Conservation (phyloP, 2,113 vertebrate genomes). For the Aythya baeri region DNA sequence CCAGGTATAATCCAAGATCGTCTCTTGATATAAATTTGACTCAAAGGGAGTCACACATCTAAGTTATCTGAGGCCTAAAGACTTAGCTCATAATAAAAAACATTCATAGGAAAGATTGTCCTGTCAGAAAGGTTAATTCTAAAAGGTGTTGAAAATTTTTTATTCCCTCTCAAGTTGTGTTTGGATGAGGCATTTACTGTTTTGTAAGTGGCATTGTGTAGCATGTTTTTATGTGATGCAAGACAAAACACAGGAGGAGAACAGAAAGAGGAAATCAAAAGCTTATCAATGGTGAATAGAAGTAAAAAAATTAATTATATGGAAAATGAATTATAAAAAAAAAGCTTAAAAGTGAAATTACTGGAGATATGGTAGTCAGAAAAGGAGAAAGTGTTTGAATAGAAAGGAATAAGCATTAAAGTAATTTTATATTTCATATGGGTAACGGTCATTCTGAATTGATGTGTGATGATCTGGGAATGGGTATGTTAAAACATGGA, state of each 20-base stretch:
- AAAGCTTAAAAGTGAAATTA: not conserved
- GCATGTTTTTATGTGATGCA: not conserved
- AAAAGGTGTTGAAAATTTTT: not conserved
- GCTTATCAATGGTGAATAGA: not conserved
- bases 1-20: not conserved
- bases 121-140: not conserved
- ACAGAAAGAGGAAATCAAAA: not conserved
- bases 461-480: not conserved
- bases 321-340: not conserved
- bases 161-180: not conserved
- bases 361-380: not conserved
- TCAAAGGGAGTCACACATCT: not conserved
- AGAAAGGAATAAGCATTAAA: not conserved
- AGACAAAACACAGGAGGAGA: not conserved
- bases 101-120: not conserved
- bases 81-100: not conserved
- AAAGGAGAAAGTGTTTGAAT: not conserved
- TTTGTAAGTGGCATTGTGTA: not conserved
- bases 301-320: not conserved
- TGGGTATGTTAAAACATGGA: not conserved
- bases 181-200: not conserved
- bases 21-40: not conserved
- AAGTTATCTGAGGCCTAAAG: not conserved
- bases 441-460: not conserved
- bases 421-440: not conserved